phyloP scores from a whole-genome alignment of 2,797 vertebrate species.

The Microhierax caerulescens region DNA sequence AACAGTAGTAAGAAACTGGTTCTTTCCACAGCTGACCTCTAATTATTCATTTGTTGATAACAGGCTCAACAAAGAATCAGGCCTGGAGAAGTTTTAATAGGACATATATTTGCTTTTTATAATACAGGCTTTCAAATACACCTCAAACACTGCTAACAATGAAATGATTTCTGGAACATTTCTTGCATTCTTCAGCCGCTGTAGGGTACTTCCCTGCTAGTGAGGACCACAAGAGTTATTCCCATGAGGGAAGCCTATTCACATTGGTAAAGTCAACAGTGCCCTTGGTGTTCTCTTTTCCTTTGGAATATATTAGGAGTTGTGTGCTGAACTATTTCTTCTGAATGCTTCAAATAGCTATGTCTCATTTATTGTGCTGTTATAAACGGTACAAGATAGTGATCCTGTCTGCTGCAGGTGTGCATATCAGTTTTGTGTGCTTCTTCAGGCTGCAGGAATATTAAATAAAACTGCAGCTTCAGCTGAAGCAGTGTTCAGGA shows the following conservation, averaged over 20 bases:
- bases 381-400: neutral
- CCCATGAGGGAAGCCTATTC: neutral
- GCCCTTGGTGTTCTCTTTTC: neutral
- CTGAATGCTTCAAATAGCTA: neutral
- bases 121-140: neutral
- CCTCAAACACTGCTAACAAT: neutral
- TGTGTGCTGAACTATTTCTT: neutral
- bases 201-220: neutral
- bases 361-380: neutral
- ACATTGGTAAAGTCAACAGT: neutral
- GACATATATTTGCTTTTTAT: neutral
- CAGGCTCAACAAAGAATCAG: neutral
- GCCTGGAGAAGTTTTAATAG: neutral
- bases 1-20: constrained; percentile 14
- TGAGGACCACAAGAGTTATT: neutral
- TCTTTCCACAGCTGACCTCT: constrained; percentile 16
- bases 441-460: neutral
- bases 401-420: neutral
- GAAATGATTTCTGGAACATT: neutral
- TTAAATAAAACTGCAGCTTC: too few species aligned
- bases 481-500: neutral
- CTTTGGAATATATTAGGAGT: neutral
- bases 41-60: constrained; percentile 23
- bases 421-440: neutral
- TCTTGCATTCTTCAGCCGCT: neutral